Base-by-base conservation (phyloP, 2,888 invertebrate species). In the Stenichneumon culpator region DNA sequence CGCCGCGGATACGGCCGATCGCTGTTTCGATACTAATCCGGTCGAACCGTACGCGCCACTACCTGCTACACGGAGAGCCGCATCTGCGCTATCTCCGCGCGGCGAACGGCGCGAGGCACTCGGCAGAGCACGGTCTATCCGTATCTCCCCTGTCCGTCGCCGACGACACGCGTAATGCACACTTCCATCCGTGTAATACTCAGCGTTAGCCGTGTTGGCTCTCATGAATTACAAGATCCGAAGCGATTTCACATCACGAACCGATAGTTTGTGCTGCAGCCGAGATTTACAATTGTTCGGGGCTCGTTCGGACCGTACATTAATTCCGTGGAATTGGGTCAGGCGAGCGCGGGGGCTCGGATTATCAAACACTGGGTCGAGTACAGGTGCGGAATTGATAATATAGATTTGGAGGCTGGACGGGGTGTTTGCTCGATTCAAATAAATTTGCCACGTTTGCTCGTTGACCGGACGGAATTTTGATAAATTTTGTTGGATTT, bases 171-270 rank as follows among this genome's bases (percentile, higher is more conserved):
- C 79, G 68, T 79, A 79, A 79, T 83, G 60, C 83, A 52, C 67
- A 68, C 74, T 68, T 74, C 50, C 52, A 72, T 78, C 36, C 70
- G 72, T 82, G 50, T 74, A 78, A 72, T 57, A 72, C 22, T 63
- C 22, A 39, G 57, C 60, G 47, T 44, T 39, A 22, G 19, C n/a
- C 68, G 11, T 28, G 44, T 52, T 52, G 25, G 14, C 60, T 65
- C 77, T 77, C 82, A 65, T 79, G 84, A 82, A 84, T 86, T 86
- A 86, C 84, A 82, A 73, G 77, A 86, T 86, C 82, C 67, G n/a
- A 39, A 22, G 32, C 69, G 47, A 50, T 69, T 70, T 70, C 47
- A 25, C 79, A 73, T 69, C 60, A 6, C 60, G 25, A 2, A 25
- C 57, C 28, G 28, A 60, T 28, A 32, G 32, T 57, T 57, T 25